phyloP scores from a whole-genome alignment of 2,113 vertebrate species.

The Saguinus midas region DNA sequence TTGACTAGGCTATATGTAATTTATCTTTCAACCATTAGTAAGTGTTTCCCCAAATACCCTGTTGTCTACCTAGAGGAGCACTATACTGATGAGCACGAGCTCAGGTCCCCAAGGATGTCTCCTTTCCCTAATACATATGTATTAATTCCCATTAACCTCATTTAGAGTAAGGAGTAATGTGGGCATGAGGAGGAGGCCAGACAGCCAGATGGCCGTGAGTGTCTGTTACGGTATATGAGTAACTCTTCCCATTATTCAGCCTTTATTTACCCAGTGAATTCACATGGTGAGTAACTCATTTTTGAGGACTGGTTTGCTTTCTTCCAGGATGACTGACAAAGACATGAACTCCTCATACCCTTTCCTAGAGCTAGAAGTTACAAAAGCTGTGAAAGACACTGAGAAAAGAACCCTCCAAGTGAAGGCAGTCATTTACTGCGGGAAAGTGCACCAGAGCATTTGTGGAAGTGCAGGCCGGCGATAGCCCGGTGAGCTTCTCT shows the following conservation, averaged over 20 bases:
- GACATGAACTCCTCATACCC: neutral
- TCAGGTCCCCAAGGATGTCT: slow-evolving; percentile 29
- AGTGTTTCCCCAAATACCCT: slow-evolving; percentile 24
- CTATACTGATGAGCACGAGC: slow-evolving; percentile 14
- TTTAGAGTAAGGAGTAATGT: slow-evolving; percentile 48
- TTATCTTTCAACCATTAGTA: slow-evolving; percentile 79
- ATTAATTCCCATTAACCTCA: slow-evolving; percentile 75
- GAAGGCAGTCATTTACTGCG: neutral
- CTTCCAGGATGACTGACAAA: neutral
- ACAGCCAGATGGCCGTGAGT: slow-evolving; percentile 10
- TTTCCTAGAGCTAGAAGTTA: neutral
- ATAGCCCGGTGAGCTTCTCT: neutral
- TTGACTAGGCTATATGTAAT: slow-evolving; percentile 76
- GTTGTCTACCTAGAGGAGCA: slow-evolving; percentile 54
- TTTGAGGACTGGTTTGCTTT: neutral
- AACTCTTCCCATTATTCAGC: slow-evolving; percentile 52
- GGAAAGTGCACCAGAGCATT: neutral
- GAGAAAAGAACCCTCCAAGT: neutral
- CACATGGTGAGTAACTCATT: slow-evolving; percentile 47
- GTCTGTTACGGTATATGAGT: slow-evolving; percentile 59
- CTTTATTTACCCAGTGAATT: slow-evolving; percentile 42
- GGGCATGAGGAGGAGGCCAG: neutral
- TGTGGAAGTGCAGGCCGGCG: neutral
- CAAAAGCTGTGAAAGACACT: neutral
- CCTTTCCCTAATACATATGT: slow-evolving; percentile 72